phyloP scores from a whole-genome alignment of 2,113 vertebrate genomes.

The Vulpes lagopus region DNA sequence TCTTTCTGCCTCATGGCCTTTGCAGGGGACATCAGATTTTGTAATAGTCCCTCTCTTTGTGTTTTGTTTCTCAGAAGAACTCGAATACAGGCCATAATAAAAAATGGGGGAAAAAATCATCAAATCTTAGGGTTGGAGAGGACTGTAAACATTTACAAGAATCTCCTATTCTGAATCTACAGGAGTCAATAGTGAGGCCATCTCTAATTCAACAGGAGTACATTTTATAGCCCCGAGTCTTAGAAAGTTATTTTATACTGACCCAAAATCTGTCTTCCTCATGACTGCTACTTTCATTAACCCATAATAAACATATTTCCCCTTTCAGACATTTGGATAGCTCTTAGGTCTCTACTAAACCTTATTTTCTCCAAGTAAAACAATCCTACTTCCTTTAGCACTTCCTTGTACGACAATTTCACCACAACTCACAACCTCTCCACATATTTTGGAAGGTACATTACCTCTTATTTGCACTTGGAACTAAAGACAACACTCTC shows the following conservation, averaged over 20 bases:
- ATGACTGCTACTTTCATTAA: neutral
- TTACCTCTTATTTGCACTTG: neutral
- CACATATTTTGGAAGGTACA: neutral
- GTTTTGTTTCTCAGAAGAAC: neutral
- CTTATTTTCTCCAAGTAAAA: neutral
- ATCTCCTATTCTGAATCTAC: neutral
- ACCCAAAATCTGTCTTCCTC: neutral
- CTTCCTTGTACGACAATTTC: neutral
- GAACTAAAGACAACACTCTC: conserved; percentile 12
- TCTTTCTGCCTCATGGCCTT: neutral
- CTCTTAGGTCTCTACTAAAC: neutral
- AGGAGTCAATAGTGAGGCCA: neutral
- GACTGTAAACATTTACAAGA: neutral
- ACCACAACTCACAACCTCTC: neutral
- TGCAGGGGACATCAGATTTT: neutral
- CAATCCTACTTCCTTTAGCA: neutral
- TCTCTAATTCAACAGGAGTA: neutral
- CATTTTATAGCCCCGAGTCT: neutral
- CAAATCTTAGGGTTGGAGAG: neutral
- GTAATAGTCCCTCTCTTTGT: neutral
- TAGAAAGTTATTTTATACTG: neutral
- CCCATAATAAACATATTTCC: neutral
- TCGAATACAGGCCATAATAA: neutral
- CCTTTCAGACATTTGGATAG: neutral
- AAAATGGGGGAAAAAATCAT: neutral